Percentiles rank a stretch among this genome's conserved stretches.
Conservation (phyloP, 2,888 invertebrate species). For the Teleogryllus oceanicus region DNA sequence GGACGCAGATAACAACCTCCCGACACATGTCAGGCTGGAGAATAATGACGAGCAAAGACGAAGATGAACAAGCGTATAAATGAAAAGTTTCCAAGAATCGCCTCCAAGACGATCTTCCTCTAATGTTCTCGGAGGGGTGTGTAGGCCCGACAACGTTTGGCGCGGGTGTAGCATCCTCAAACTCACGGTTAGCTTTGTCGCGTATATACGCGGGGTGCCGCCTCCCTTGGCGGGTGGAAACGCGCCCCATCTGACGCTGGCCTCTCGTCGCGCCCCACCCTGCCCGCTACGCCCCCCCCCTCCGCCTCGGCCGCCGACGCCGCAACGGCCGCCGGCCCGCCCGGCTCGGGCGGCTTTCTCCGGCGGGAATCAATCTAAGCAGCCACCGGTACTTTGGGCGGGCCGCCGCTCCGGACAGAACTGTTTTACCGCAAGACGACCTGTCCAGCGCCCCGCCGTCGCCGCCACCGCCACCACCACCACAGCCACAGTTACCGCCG, state of each 20-base stretch:
- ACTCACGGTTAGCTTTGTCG: too few relatives aligned
- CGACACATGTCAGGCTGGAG: too few relatives aligned
- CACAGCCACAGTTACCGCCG: not conserved
- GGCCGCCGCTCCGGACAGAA: slow-evolving; percentile 18
- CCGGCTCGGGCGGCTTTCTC: not conserved
- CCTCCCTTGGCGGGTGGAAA: not conserved
- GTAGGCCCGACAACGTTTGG: too few relatives aligned
- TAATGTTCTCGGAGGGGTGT: too few relatives aligned
- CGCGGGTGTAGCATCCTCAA: too few relatives aligned
- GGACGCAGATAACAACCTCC: too few relatives aligned
- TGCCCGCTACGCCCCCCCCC: not conserved
- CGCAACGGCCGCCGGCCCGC: not conserved
- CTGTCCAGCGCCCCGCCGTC: not conserved
- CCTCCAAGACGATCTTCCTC: too few relatives aligned
- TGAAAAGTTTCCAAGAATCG: too few relatives aligned
- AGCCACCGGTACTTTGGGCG: slow-evolving; percentile 18
- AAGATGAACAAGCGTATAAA: too few relatives aligned
- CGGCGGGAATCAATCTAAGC: slow-evolving; percentile 9
- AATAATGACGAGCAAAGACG: too few relatives aligned
- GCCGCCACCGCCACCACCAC: not conserved
- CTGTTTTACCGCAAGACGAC: slow-evolving; percentile 18
- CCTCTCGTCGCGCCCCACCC: not conserved
- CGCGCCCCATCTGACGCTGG: not conserved
- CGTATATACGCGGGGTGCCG: not conserved
- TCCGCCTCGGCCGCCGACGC: not conserved